Base-by-base conservation (phyloP, 2,797 vertebrate species). In the Ctenopoma multispine region DNA sequence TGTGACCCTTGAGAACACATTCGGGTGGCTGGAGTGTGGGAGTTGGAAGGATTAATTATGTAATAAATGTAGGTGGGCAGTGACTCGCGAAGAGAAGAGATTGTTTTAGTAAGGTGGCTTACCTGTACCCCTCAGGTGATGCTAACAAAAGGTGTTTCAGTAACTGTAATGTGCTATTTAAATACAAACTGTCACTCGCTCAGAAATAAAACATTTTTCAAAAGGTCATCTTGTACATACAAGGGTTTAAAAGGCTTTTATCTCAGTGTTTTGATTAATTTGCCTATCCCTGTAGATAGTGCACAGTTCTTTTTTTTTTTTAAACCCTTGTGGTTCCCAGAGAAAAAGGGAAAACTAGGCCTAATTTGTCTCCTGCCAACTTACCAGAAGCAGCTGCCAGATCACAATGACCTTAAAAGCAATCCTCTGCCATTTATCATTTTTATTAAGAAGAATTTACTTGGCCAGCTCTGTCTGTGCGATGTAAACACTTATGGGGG, bases 341-440 rank as follows among this genome's bases (percentile, higher is more conserved):
- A 69, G 53, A 77, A 78, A 80, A 54, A 38, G 31, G 81, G 40
- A 40, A 84, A 88, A 78, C 77, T 49, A 27, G 61, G 64, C 53
- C 73, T 81, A 87, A 87, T 90, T 89, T 90, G 86, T 90, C 88
- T 90, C 56, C 86, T 85, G 82, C 80, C 84, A 84, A 49, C 77
- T 76, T 77, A 69, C 59, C 38, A 67, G 58, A 57, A 84, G 76
- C 67, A 63, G 23, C 79, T 75, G 82, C 77, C 78, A 69, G 84
- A 85, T 88, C 79, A 50, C 27, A 1, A 60, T 88, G 90, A 90
- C 87, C 87, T 92, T 89, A 87, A 87, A 90, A 79, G 71, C 69
- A 80, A 73, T 80, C 57, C 67, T 55, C 46, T 51, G 46, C 63
- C 81, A 85, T 90, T 86, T 78, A 82, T 92, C 85, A 86, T 75